phyloP scores from a whole-genome alignment of 2,888 invertebrate genomes.

The Ryuthela nishihirai region DNA sequence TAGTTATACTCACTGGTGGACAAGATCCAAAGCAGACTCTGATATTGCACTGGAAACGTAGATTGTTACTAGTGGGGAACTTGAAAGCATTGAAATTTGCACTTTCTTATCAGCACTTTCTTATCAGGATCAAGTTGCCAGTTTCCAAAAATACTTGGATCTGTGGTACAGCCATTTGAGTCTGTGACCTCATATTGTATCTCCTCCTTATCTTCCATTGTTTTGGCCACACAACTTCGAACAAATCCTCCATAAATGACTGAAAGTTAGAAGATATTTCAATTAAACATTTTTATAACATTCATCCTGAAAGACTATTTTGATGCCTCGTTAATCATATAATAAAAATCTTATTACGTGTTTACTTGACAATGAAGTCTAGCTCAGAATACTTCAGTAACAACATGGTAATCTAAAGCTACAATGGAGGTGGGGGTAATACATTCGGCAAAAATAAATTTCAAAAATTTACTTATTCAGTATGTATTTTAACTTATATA shows the following conservation, averaged over 20 bases:
- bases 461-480: no score
- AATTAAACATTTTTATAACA: no score
- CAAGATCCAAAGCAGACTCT: slow-evolving; percentile 92
- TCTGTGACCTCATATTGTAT: slow-evolving; percentile 91
- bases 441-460: no score
- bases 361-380: no score
- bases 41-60: slow-evolving; percentile 92
- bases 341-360: no score
- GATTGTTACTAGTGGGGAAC: slow-evolving; percentile 90
- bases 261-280: no score
- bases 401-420: no score
- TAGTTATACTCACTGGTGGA: slow-evolving; percentile 71
- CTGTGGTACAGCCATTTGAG: slow-evolving; percentile 89
- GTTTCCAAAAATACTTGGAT: slow-evolving; percentile 86
- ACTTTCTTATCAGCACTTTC: slow-evolving; percentile 72
- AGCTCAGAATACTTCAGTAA: no score
- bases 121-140: slow-evolving; percentile 86
- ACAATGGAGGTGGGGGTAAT: no score
- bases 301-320: no score
- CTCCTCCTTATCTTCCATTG: slow-evolving; percentile 74
- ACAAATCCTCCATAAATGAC: slow-evolving; percentile 80
- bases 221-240: slow-evolving; percentile 86
- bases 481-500: no score
- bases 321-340: no score
- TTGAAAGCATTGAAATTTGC: slow-evolving; percentile 92